These are phyloP conservation scores for Drosophila takahashii DNA, from an alignment of 1,140 invertebrate genomes.

Conservation along the genomic window DNA sequence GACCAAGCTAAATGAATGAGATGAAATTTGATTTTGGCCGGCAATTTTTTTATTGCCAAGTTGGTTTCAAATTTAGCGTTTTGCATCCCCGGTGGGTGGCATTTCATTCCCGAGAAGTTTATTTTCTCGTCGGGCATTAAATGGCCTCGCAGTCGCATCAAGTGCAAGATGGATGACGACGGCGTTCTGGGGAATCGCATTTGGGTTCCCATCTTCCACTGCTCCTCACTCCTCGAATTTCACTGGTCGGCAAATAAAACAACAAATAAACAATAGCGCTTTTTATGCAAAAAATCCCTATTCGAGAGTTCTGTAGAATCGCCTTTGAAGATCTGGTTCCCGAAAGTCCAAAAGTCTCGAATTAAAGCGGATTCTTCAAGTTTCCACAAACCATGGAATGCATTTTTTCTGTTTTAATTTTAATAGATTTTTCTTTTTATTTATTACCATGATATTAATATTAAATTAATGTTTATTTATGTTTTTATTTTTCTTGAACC, in stretches of 20 bases:
- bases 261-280: slow-evolving; percentile 11
- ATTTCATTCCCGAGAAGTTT: slow-evolving; percentile 22
- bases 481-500: slow-evolving; percentile 1
- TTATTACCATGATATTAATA: neutral
- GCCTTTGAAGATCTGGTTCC: slow-evolving; percentile 35
- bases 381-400: neutral
- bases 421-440: too few relatives aligned
- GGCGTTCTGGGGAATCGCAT: slow-evolving; percentile 17
- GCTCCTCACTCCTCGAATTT: slow-evolving; percentile 10
- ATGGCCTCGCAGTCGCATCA: slow-evolving; percentile 13
- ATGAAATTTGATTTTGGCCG: neutral
- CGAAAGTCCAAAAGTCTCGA: slow-evolving; percentile 19
- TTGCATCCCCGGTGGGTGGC: slow-evolving; percentile 22
- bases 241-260: slow-evolving; percentile 7
- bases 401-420: too few relatives aligned
- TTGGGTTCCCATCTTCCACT: neutral
- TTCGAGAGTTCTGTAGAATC: slow-evolving; percentile 22
- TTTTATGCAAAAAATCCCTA: slow-evolving; percentile 2
- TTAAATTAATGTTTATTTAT: neutral
- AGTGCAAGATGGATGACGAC: slow-evolving; percentile 36
- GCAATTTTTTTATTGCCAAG: neutral
- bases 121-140: slow-evolving; percentile 15
- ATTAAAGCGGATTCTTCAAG: slow-evolving; percentile 15
- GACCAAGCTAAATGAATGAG: slow-evolving; percentile 1
- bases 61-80: neutral